A percentile compares a stretch with the other conserved stretches of the same genome.
Conservation (phyloP, 2,888 invertebrate species). For the Alloscopus bannaensis region DNA sequence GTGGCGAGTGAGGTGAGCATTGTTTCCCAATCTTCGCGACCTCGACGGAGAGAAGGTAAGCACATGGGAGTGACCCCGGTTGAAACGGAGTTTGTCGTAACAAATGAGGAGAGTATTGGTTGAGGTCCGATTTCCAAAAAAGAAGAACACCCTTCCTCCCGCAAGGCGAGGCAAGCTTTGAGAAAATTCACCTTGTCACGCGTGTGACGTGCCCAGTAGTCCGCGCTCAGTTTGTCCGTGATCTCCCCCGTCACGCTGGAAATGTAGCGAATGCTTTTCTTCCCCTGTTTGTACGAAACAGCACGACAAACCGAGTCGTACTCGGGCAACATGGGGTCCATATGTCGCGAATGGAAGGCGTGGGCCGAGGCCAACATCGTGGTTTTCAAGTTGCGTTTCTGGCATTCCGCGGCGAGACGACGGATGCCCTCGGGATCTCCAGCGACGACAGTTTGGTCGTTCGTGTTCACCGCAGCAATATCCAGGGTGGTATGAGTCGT, state of each 20-base stretch:
- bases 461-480: conserved; percentile 52
- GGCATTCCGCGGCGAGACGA: conserved; percentile 18
- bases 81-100: conserved; percentile 6
- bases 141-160: background rate
- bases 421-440: conserved; percentile 11
- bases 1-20: conserved; percentile 35
- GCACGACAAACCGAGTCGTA: conserved; percentile 27
- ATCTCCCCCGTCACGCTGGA: conserved; percentile 5
- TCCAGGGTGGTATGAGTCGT: conserved; percentile 18
- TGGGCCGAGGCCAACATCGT: conserved; percentile 35
- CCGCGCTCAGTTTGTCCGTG: background rate
- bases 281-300: background rate
- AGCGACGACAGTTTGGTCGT: conserved; percentile 53
- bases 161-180: conserved; percentile 2
- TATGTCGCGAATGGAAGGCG: conserved; percentile 46
- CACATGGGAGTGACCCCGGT: conserved; percentile 1
- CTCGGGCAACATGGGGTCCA: conserved; percentile 45
- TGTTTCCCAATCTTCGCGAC: conserved; percentile 32
- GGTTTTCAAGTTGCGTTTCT: conserved; percentile 15
- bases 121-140: conserved; percentile 62
- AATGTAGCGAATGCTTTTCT: conserved; percentile 14
- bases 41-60: conserved; percentile 47
- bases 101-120: conserved; percentile 42
- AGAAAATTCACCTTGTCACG: conserved; percentile 31
- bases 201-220: conserved; percentile 43